Base-by-base conservation (phyloP, 2,888 invertebrate genomes). In the Lymantria dispar region DNA sequence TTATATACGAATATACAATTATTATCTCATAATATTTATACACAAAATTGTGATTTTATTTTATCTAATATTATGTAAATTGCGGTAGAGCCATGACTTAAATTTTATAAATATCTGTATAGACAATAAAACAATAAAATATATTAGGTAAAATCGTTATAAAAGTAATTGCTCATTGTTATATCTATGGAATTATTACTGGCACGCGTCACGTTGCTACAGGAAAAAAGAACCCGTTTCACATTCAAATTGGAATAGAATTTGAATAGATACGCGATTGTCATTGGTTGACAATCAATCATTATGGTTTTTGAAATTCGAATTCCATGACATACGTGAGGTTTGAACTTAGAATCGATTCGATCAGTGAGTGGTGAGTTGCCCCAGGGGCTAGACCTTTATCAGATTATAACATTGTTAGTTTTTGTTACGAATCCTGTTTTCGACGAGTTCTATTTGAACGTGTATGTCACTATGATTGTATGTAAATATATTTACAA, bases 261-360 rank as follows among this genome's bases (percentile, higher is more conserved):
- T 87, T 87, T 85, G 83, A 86, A 87, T 87, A 77, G 70, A 65
- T 74, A 81, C 80, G 78, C 87, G 84, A 87, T 87, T 87, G 87
- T 88, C 86, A 87, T 84, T 86, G 84, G 87, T 85, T 86, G 86
- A 88, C 87, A 87, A 88, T 88, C 87, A 87, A 88, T 88, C 87
- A 88, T 87, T 86, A 86, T 80, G 83, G 83, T 85, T 85, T 86
- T 87, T 83, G 82, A 87, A 87, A 84, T 87, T 80, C 78, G 84
- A 84, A 85, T 85, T 85, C 85, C 78, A 72, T 72, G 70, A 75
- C 81, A 80, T 80, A 80, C 80, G 79, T 78, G 80, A 77, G 76
- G 76, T 41, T 80, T 52, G 52, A 52, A 52, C 48, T 52, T 52
- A 30, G 45, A 48, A 52, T 48, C 74, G 85, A 86, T 86, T 80